A percentile compares a stretch with the other conserved stretches of the same genome.
These are phyloP conservation scores for Ameiurus melas DNA, from an alignment of 2,113 vertebrate genomes.

Conservation along the genomic window DNA sequence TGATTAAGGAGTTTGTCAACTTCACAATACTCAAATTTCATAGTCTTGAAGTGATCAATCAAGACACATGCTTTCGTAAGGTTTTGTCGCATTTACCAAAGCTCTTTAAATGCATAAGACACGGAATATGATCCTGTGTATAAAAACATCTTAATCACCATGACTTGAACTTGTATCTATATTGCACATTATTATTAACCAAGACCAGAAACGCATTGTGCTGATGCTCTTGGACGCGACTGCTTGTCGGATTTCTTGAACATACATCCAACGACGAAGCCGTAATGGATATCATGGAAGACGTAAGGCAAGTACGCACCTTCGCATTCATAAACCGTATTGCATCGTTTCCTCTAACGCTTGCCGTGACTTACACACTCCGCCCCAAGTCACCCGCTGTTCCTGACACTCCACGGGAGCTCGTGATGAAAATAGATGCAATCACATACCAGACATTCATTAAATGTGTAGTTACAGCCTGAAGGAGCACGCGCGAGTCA, in stretches of 20 bases:
- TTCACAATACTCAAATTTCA: too few relatives aligned
- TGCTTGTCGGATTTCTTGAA: neutral
- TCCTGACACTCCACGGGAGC: neutral
- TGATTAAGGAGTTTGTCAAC: neutral
- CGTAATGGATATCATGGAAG: neutral
- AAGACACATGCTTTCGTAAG: too few relatives aligned
- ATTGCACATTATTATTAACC: neutral
- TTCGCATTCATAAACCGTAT: neutral
- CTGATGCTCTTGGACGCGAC: neutral
- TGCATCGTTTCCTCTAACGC: neutral
- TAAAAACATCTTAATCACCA: neutral
- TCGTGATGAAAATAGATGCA: constrained; percentile 11
- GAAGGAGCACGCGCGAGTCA: neutral
- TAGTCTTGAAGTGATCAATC: neutral
- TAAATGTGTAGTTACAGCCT: constrained; percentile 20
- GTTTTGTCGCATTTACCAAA: too few relatives aligned
- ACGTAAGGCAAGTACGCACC: neutral
- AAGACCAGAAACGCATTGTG: neutral
- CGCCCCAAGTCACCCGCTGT: neutral
- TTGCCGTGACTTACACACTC: neutral
- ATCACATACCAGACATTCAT: neutral
- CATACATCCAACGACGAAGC: neutral
- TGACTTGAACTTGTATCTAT: neutral
- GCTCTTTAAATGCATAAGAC: too few relatives aligned
- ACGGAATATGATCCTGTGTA: neutral